Evolutionary conservation across 2,888 invertebrate species (phyloP), one percentile per base, ranked within the genome.

Genomic region (Chaetoderma sp.): DNA sequence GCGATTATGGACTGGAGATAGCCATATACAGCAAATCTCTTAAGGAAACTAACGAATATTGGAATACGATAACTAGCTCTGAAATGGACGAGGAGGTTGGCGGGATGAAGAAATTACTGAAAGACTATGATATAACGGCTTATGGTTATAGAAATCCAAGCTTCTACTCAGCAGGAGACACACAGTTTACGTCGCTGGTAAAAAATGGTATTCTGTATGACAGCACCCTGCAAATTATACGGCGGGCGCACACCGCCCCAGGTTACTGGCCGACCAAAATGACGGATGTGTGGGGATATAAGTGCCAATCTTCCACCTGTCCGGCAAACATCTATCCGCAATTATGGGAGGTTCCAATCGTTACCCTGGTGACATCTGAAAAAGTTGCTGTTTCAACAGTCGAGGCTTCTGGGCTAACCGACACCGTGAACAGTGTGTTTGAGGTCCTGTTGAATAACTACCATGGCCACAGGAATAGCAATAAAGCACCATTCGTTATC

Each of bases 261-360:
- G 74, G 71, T 45, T 50, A 69, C 13, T 78, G 73, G 73, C 78
- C 78, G 1, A 75, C 73, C 49, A 78, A 77, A 2, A 30, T 78
- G 21, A 77, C 77, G 56, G 77, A 60, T 28, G 73, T 72, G 8
- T 72, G 68, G 72, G 55, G 54, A 5, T 67, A 74, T 49, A 45
- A 30, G 0, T 78, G 78, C 54, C 50, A 65, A 39, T 60, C 60
- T 16, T 62, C 50, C 18, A 32, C 8, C 10, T 78, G 78, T 60
- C 72, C 76, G 0, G 42, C 23, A 8, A 25, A 60, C 2, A 32
- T 21, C 0, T 74, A 74, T 49, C 45, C 63, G 1, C 76, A 76
- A 21, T 68, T 78, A 1, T 77, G 76, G 77, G 78, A 77, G 59
- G 70, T 78, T 18, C 78, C 78, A 1, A 55, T 73, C 13, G 68